Evolutionary conservation across 2,888 invertebrate genomes (phyloP).

Genomic region (Gastrophysa polygoni): DNA sequence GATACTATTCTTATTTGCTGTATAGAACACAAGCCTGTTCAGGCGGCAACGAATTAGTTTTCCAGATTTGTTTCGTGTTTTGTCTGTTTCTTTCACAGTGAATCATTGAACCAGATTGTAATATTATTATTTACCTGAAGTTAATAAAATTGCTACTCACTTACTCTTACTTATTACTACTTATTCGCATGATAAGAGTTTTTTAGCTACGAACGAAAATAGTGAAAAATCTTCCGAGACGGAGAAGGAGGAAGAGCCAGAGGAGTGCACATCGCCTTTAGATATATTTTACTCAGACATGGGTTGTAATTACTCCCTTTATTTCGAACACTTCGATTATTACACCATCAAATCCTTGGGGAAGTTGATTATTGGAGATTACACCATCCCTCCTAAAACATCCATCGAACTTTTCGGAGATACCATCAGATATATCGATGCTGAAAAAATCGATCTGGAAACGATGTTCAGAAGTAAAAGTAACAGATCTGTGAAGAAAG

Average conservation of each 20-base stretch:
- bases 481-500: conserved; percentile 18
- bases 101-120: too few relatives aligned
- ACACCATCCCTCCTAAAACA: conserved; percentile 49
- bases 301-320: conserved; percentile 66
- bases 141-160: too few relatives aligned
- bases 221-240: too few relatives aligned
- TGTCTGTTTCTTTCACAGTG: too few relatives aligned
- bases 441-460: conserved; percentile 24
- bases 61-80: too few relatives aligned
- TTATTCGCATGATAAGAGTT: too few relatives aligned
- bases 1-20: too few relatives aligned
- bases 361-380: conserved; percentile 56
- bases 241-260: conserved; percentile 40
- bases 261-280: conserved; percentile 60
- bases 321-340: conserved; percentile 62
- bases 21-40: too few relatives aligned
- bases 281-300: conserved; percentile 66
- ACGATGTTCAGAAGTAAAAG: conserved; percentile 9
- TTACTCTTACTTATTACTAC: too few relatives aligned
- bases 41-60: too few relatives aligned
- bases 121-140: too few relatives aligned
- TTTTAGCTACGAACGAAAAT: too few relatives aligned
- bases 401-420: conserved; percentile 58
- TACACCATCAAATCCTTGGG: conserved; percentile 60
- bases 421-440: conserved; percentile 34